Evolutionary conservation across 2,113 vertebrate genomes (phyloP).

Genomic region (Sardina pilchardus): DNA sequence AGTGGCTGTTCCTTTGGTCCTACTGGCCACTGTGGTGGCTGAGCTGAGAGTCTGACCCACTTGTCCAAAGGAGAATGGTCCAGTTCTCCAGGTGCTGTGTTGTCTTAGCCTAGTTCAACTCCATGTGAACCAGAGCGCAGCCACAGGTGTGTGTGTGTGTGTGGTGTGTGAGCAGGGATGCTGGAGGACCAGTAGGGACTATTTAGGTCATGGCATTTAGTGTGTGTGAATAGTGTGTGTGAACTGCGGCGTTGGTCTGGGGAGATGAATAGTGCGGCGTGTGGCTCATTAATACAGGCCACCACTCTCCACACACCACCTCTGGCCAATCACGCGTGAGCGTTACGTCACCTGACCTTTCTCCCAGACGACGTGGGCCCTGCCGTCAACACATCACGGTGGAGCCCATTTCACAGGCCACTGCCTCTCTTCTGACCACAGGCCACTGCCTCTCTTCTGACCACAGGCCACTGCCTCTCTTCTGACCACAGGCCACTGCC

Average conservation of each 20-base stretch:
- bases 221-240: background rate
- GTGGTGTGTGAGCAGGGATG: background rate
- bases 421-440: background rate
- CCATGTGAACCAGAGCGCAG: background rate
- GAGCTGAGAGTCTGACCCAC: too few species aligned
- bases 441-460: too few species aligned
- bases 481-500: background rate
- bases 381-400: background rate
- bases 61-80: too few species aligned
- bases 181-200: background rate
- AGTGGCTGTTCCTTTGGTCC: too few species aligned
- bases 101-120: background rate
- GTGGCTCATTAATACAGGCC: background rate
- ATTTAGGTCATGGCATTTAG: background rate
- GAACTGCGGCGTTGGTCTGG: background rate
- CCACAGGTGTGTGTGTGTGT: background rate
- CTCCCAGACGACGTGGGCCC: background rate
- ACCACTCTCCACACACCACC: background rate
- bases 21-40: too few species aligned
- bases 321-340: background rate
- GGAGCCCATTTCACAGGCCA: background rate
- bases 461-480: background rate
- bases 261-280: background rate
- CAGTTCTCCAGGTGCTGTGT: too few species aligned
- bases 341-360: background rate